These are phyloP conservation scores for Raillietiella orientalis DNA, from an alignment of 2,888 invertebrate genomes.

Conservation along the genomic window DNA sequence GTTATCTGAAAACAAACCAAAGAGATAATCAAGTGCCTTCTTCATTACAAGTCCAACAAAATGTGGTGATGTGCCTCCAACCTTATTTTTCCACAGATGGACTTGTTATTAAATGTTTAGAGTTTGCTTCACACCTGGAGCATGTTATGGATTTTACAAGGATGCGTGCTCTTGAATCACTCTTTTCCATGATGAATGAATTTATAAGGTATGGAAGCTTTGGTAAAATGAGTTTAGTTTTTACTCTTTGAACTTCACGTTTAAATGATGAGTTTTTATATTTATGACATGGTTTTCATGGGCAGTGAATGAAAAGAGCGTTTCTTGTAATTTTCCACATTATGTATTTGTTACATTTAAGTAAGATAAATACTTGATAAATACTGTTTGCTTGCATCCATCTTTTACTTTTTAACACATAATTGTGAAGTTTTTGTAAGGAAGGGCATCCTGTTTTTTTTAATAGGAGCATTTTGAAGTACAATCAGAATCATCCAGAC, in stretches of 20 bases:
- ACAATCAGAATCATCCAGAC: slow-evolving; percentile 74
- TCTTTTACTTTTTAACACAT: no score
- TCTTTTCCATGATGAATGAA: slow-evolving; percentile 94
- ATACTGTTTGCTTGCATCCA: no score
- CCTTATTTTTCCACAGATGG: slow-evolving; percentile 71
- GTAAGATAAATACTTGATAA: background rate
- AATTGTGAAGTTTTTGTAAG: no score
- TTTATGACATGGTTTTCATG: background rate
- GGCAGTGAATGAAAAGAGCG: no score
- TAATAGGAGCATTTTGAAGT: slow-evolving; percentile 49
- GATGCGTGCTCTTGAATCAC: slow-evolving; percentile 68
- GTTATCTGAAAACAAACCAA: slow-evolving; percentile 6
- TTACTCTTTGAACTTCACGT: background rate
- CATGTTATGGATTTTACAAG: slow-evolving; percentile 97
- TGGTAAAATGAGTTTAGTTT: background rate
- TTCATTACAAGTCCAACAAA: slow-evolving; percentile 34
- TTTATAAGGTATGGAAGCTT: slow-evolving; percentile 29
- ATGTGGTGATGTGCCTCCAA: slow-evolving; percentile 51
- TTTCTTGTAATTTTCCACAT: no score
- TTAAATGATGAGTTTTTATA: background rate
- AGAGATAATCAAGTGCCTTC: no score
- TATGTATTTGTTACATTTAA: no score
- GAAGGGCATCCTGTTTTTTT: slow-evolving; percentile 5
- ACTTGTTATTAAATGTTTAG: slow-evolving; percentile 62
- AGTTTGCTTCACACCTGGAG: slow-evolving; percentile 60